phyloP scores from a whole-genome alignment of 2,113 vertebrate genomes.

The Potamarius usumacintae region DNA sequence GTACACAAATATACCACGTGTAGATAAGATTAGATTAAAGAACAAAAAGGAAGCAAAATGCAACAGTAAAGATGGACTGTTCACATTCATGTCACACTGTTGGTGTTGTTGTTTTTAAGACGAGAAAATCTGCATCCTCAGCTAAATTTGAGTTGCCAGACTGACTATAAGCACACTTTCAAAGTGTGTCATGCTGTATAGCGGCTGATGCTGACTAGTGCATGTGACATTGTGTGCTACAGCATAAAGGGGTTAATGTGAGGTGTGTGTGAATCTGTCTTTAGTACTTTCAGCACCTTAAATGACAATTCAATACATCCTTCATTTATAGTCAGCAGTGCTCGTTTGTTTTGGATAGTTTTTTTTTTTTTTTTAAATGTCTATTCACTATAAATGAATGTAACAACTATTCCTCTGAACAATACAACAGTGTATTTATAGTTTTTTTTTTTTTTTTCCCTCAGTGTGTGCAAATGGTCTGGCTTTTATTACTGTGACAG shows the following conservation, averaged over 20 bases:
- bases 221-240: not conserved
- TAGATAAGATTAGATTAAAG: not conserved
- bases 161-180: conserved; percentile 42
- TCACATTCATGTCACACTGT: not conserved
- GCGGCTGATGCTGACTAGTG: not conserved
- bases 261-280: conserved; percentile 6
- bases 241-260: conserved; percentile 10
- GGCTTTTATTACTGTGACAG: conserved; percentile 12
- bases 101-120: conserved; percentile 19
- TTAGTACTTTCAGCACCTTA: not conserved
- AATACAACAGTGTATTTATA: not conserved
- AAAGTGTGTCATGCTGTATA: conserved; percentile 38
- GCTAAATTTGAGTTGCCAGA: conserved; percentile 24
- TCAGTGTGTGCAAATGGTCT: conserved; percentile 7
- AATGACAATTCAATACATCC: not conserved
- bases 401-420: not conserved
- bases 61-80: not conserved
- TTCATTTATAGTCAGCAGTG: not conserved
- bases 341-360: not conserved
- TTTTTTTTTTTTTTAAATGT: not conserved
- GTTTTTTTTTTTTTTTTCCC: not conserved
- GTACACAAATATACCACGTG: not conserved
- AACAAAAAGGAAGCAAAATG: not conserved
- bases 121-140: conserved; percentile 22
- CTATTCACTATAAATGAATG: not conserved